Evolutionary conservation across 2,797 vertebrate genomes (phyloP), one percentile per base, ranked within the genome.

Genomic region (Microctenopoma lineatum): DNA sequence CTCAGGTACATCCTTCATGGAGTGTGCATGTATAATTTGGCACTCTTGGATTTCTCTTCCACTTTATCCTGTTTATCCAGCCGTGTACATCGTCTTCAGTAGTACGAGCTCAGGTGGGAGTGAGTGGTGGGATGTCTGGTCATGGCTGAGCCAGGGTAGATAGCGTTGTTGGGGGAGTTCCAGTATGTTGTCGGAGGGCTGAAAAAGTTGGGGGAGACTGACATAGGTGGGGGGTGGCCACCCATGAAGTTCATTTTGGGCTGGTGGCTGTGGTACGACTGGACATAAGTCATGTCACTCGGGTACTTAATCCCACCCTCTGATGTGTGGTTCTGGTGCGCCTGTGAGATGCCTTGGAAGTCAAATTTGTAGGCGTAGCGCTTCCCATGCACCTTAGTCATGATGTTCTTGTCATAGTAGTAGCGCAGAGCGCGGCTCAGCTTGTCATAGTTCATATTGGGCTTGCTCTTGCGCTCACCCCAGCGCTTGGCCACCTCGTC

Each of bases 401-500:
- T 96, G 91, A 96, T 96, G 92, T 94, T 96, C 86, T 96, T 96
- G 92, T 96, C 95, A 0, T 96, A 96, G 90, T 96, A 96, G 90
- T 96, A 96, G 78, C 95, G 94, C 74, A 96, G 89, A 0, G 95
- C 95, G 0, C 95, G 94, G 90, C 97, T 99, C 83, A 99, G 94
- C 93, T 99, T 99, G 94, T 99, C 97, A 0, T 99, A 99, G 92
- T 99, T 99, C 97, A 99, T 99, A 93, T 98, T 98, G 87, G 97
- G 97, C 73, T 98, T 99, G 94, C 97, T 96, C 86, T 95, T 96
- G 38, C 95, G 92, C 76, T 95, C 94, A 1, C 95, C 95, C 95
- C 95, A 96, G 75, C 95, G 94, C 81, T 94, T 93, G 42, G 95
- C 95, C 84, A 96, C 95, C 80, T 96, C 95, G 3, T 96, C 95